Base-by-base conservation (phyloP, 2,797 vertebrate genomes). In the Enteromius thamalakanensis region DNA sequence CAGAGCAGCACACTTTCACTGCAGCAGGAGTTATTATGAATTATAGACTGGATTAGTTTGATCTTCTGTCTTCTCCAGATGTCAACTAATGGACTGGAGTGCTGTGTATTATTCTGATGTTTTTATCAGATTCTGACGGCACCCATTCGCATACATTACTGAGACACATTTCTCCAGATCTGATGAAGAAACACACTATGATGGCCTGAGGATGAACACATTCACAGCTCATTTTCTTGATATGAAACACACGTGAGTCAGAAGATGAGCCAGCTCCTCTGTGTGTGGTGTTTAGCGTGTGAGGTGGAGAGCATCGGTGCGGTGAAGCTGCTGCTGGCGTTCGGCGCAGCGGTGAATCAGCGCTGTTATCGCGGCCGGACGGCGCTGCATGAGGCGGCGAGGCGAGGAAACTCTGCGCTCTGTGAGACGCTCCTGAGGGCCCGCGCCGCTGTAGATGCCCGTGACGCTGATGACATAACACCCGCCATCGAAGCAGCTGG, bases 361-460 rank as follows among this genome's bases (percentile, higher is more conserved):
- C 96, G 97, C 3, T 99, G 98, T 87, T 94, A 94, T 82, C 95
- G 95, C 32, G 96, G 97, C 60, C 97, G 96, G 97, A 97, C 97
- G 0, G 97, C 97, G 1, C 95, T 99, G 67, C 97, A 99, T 0
- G 96, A 98, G 89, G 96, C 97, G 0, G 96, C 96, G 1, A 95
- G 95, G 17, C 92, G 94, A 83, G 95, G 97, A 60, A 96, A 96
- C 89, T 90, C 94, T 55, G 94, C 96, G 67, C 95, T 96, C 87
- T 97, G 96, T 19, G 96, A 97, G 40, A 92, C 95, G 49, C 94
- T 99, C 8, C 87, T 98, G 85, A 92, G 91, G 81, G 95, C 95
- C 0, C 95, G 97, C 2, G 97, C 97, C 87, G 91, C 95, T 37
- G 90, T 98, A 84, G 97, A 97, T 71, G 92, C 96, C 47, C 88